phyloP scores from a whole-genome alignment of 2,888 invertebrate species.

The Leptopterna dolabrata region DNA sequence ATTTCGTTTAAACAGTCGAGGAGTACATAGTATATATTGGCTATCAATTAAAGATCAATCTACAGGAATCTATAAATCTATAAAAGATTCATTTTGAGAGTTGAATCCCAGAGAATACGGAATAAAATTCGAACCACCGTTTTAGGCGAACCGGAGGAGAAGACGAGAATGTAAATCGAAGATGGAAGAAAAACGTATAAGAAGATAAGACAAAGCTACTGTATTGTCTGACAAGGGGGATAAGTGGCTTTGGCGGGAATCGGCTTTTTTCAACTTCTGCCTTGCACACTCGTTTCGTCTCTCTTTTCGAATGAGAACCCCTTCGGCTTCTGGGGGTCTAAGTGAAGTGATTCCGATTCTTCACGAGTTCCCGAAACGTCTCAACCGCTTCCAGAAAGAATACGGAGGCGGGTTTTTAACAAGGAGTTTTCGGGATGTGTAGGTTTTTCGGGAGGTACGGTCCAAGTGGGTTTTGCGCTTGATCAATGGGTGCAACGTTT shows the following conservation, averaged over 20 bases:
- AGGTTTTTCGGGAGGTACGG: not conserved
- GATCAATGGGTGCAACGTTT: not conserved
- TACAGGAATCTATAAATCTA: no score
- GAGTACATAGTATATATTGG: no score
- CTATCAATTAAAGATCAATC: no score
- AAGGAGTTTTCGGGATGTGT: not conserved
- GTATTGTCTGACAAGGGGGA: constrained; percentile 44
- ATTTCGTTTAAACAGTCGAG: no score
- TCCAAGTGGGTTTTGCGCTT: not conserved
- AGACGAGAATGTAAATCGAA: constrained; percentile 9
- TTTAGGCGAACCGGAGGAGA: not conserved
- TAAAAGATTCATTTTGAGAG: no score
- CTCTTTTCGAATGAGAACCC: not conserved
- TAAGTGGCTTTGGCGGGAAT: constrained; percentile 43
- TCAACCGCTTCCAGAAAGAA: constrained; percentile 1
- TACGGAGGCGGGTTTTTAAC: constrained; percentile 3
- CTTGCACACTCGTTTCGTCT: not conserved
- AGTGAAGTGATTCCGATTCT: not conserved
- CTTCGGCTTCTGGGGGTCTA: not conserved
- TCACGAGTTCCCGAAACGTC: not conserved
- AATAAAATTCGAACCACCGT: not conserved
- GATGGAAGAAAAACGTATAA: not conserved
- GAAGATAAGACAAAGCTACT: constrained; percentile 20
- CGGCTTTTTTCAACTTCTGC: not conserved
- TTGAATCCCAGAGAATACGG: no score